Evolutionary conservation across 2,113 vertebrate genomes (phyloP), one percentile per base, ranked within the genome.

Genomic region (Dipodomys merriami): DNA sequence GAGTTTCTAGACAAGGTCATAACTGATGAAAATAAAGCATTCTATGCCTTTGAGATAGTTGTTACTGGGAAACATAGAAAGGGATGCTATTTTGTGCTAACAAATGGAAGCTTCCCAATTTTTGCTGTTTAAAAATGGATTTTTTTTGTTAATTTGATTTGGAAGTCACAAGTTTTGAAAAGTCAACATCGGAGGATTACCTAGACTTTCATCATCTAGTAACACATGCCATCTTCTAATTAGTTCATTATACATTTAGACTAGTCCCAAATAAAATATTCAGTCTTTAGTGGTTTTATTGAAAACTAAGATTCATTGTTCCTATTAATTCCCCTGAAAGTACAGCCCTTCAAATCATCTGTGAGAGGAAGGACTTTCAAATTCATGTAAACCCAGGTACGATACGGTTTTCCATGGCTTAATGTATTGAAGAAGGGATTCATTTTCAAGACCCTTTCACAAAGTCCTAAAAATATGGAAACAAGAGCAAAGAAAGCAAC

Each of bases 401-500:
- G 64, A 25, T 19, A 46, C 77, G 76, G 44, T 90, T 95, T 92
- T 68, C 39, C 44, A 1, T n/a, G 73, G 29, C 12, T 76, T 84
- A 60, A 57, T 35, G 25, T 39, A 57, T 88, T 67, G 6, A 60
- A 25, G 10, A 94, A 97, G 73, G 94, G 82, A 91, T 97, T 97
- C 96, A 96, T 5, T 12, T 23, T 46, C 0, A 0, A 83, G 91
- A 65, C 62, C 79, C 49, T 85, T 69, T 33, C 68, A 39, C 53
- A 88, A 39, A 89, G 10, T 94, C 82, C 83, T 95, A 76, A 91
- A 83, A 78, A 86, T 90, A 83, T 0, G 2, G 85, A 96, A 96
- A 86, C 90, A 90, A 73, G 83, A 88, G 83, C 94, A 93, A 90
- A 79, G 86, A 95, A 93, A 91, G 72, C 86, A 96, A 74, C 83